Evolutionary conservation across 2,113 vertebrate genomes (phyloP), one percentile per base, ranked within the genome.

Genomic region (Natator depressus): DNA sequence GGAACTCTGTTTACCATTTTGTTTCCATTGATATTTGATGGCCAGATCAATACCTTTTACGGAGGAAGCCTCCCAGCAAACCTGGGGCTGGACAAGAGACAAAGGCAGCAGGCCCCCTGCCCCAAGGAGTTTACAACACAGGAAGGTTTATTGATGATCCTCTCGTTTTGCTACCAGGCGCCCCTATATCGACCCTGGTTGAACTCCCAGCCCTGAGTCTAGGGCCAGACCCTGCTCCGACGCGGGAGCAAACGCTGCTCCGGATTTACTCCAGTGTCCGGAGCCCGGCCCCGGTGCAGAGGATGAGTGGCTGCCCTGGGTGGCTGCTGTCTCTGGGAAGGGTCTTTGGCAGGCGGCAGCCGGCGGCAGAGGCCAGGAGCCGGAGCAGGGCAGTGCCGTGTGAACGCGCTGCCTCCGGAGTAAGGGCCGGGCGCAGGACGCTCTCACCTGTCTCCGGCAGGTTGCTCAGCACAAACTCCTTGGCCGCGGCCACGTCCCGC

Each of bases 361-460:
- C 31, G n/a, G 42, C 7, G 25, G 53, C 69, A 12, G 57, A 59
- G 29, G 59, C 11, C 27, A 4, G 12, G 29, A 31, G 27, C 27
- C 59, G 29, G 59, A 31, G 59, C 59, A 5, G 12, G 6, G 27
- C 29, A 7, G 59, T 3, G 29, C 29, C 29, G 59, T 62, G 29
- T 62, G 59, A 31, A 62, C 29, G 29, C 27, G 27, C 20, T 25
- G 57, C 27, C 57, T 59, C 3, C 27, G 57, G 57, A 65, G 59
- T 6, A 6, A 35, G 59, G 6, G 31, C 6, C 6, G 16, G 14
- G 31, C 31, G 31, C 29, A 3, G 29, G 31, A 17, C 22, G 47
- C 51, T 57, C 47, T 55, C 90, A 98, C 98, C 98, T 91, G 97
- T 97, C 86, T 97, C 94, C 6, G 98, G 98, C 57, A 98, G 97